Evolutionary conservation across 2,888 invertebrate species (phyloP).

Genomic region (Mesorhabditis belari): DNA sequence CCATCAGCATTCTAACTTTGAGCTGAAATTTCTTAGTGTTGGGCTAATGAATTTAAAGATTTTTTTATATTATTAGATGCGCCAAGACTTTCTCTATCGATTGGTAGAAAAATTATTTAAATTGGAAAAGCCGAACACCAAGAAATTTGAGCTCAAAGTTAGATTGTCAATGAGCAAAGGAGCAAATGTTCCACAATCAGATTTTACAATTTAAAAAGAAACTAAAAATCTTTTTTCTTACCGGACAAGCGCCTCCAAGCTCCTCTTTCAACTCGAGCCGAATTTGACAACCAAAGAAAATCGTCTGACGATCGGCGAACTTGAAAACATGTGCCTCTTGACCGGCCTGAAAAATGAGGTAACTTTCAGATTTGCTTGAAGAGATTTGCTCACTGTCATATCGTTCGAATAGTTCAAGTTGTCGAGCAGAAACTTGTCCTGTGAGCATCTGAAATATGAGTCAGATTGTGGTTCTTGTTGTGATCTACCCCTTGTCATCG

Average conservation of each 20-base stretch:
- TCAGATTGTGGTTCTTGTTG: not conserved
- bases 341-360: too few relatives aligned
- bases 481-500: slow-evolving; percentile 37
- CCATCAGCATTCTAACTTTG: too few relatives aligned
- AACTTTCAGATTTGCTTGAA: not conserved
- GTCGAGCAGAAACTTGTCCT: slow-evolving; percentile 35
- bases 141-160: too few relatives aligned
- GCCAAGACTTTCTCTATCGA: too few relatives aligned
- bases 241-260: slow-evolving; percentile 13
- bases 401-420: slow-evolving; percentile 28
- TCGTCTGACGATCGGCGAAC: slow-evolving; percentile 46
- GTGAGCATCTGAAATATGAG: slow-evolving; percentile 28
- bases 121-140: too few relatives aligned
- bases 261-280: slow-evolving; percentile 30
- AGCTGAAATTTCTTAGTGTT: too few relatives aligned
- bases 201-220: too few relatives aligned
- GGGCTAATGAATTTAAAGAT: too few relatives aligned
- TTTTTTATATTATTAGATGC: too few relatives aligned
- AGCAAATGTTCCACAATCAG: too few relatives aligned
- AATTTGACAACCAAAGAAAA: slow-evolving; percentile 48
- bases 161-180: too few relatives aligned
- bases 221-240: slow-evolving; percentile 3
- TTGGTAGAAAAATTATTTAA: too few relatives aligned
- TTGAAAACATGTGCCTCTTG: slow-evolving; percentile 42
- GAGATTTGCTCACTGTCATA: slow-evolving; percentile 7